Base-by-base conservation (phyloP, 2,797 vertebrate genomes). In the Phaenicophaeus curvirostris region DNA sequence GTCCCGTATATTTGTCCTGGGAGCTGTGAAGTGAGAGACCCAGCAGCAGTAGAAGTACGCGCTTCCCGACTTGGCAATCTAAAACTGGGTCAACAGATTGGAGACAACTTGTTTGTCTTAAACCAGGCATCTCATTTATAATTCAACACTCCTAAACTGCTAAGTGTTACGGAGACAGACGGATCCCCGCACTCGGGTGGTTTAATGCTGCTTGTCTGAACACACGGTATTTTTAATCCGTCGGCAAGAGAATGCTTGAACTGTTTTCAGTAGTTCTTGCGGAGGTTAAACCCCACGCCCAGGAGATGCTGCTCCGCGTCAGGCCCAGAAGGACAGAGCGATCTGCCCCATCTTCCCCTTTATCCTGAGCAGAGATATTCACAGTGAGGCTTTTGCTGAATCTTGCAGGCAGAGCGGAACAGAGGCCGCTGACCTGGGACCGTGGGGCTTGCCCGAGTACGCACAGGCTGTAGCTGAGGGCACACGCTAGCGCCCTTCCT, bases 361-460 rank as follows among this genome's bases (percentile, higher is more conserved):
- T 53, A 3, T 14, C n/a, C 54, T 2, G 0, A 3, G 24, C 1
- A 65, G 72, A 31, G 44, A 3, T 13, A 11, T 8, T 67, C 30
- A 0, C 39, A 11, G 0, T 2, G n/a, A 8, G 74, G 50, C 50
- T 69, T 39, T 21, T 41, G 35, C 25, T 31, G 75, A 18, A 10
- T 14, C 18, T 5, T 50, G 83, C 44, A 33, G 27, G 48, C 55
- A 11, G 41, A 44, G 35, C 2, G 25, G 62, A 63, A 31, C 1
- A 4, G 33, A 46, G n/a, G 31, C 44, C 2, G 5, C 63, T 12
- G 2, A 15, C 31, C 50, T 6, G 27, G 50, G 24, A 54, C 5
- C 0, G 7, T 2, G 37, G 37, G 37, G 9, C 28, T 25, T 31
- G 55, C 25, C 57, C 0, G 0, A 10, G 23, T 17, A 10, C 9